A percentile compares a stretch with the other conserved stretches of the same genome.
Conservation (phyloP, 2,797 vertebrate species). For the Mormyrops boulengeri region DNA sequence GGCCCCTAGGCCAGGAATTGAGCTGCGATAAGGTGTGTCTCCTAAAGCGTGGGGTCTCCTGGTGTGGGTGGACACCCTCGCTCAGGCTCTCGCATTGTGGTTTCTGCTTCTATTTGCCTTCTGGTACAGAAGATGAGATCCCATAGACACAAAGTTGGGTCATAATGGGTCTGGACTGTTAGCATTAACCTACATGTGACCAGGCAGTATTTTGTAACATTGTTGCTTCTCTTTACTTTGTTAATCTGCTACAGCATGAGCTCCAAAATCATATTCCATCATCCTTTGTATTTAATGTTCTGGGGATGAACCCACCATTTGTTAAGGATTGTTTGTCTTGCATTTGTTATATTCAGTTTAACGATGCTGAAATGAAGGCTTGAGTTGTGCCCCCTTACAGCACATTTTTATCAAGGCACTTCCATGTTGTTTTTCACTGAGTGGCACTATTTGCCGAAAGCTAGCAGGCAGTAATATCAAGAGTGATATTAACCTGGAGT, state of each 20-base stretch:
- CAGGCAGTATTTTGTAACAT: not conserved
- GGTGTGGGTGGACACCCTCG: not conserved
- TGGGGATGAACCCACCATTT: not conserved
- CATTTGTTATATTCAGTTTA: not conserved
- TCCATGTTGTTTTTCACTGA: not conserved
- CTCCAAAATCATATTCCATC: not conserved
- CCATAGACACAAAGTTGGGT: not conserved
- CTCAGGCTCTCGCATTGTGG: not conserved
- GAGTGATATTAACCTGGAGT: conserved; percentile 5
- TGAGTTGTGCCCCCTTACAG: not conserved
- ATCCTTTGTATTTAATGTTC: not conserved
- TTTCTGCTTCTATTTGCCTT: not conserved
- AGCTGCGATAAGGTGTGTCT: not conserved
- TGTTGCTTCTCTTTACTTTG: not conserved
- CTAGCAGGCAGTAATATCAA: not conserved
- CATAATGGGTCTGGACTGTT: not conserved
- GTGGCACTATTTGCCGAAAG: not conserved
- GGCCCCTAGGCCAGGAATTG: not conserved
- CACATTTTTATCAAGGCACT: not conserved
- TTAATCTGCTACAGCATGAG: not conserved
- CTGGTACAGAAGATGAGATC: not conserved
- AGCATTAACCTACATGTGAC: not conserved
- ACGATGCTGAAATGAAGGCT: not conserved
- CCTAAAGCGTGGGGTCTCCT: not conserved
- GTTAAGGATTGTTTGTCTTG: not conserved